Evolutionary conservation across 2,113 vertebrate genomes (phyloP), one percentile per base, ranked within the genome.

Genomic region (Scopus umbretta): DNA sequence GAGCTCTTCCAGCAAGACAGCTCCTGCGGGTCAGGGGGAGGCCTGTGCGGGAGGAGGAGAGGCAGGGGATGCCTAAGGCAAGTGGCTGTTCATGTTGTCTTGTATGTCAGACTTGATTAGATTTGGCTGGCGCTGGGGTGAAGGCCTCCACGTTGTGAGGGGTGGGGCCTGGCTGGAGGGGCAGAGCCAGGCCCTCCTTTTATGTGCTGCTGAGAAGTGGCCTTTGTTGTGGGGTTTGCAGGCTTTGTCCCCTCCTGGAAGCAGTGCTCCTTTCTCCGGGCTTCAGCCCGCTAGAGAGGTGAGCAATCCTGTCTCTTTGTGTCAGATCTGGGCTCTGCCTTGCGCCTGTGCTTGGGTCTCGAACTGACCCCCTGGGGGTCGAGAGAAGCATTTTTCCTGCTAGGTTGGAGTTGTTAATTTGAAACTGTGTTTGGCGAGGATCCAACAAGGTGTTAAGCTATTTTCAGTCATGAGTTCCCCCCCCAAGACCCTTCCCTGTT

Each of bases 191-290:
- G 78, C 89, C 84, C 86, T 95, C 73, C 84, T 86, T 95, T 96
- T 82, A 91, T 96, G 78, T 40, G 83, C 80, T 80, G 80, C 74
- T 97, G 89, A 91, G 91, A 95, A 97, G 94, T 95, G 50, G 56
- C 81, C 84, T 96, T 97, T 97, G 95, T 96, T 96, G 84, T 65
- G 90, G 40, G 76, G 61, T 18, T 78, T 89, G 70, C 80, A 42
- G 94, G 70, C 94, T 96, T 96, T 95, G 96, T 94, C 65, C 49
- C 34, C 49, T 85, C 21, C 30, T 92, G 45, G 88, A 49, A 92
- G 88, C 61, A 20, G 62, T 70, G 80, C 80, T 86, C 84, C 84
- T 95, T 96, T 67, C 88, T 89, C 25, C 1, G 5, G 82, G 91
- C 59, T 87, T 62, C 74, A 66, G 62, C 25, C 53, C 16, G 61